Base-by-base conservation (phyloP, 1,140 invertebrate genomes). In the Lasaia peninsularis region DNA sequence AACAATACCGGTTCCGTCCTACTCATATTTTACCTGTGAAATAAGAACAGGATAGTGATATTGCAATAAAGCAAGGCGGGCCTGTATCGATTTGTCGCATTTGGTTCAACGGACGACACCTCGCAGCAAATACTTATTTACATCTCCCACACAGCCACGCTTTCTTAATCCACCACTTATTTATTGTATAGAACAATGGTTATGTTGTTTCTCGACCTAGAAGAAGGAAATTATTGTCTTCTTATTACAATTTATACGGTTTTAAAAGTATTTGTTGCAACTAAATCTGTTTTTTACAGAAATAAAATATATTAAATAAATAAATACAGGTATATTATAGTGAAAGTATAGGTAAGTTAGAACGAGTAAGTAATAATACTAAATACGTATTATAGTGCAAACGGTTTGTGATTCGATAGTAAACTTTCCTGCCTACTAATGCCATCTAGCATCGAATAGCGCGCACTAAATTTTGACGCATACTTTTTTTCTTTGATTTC, bases 21-120 rank as follows among this genome's bases (percentile, higher is more conserved):
- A 18, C 14, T 8, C 28, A 51, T 33, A 52, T 33, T 52, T 52
- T 52, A 52, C 50, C 50, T 52, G 50, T 31, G 16, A 51, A 51
- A 52, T 33, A 28, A 48, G 40, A 33, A 52, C 50, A 52, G 51
- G 51, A 52, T 52, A 52, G 51, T 52, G 31, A 52, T 52, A 52
- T 52, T 18, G 35, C 53, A 56, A 56, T 56, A 53, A 53, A 56
- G 14, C 53, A 40, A 32, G 51, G n/a, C 20, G 37, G 68, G 54
- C 51, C 34, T 61, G 35, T 76, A 78, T 80, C 71, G 75, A 78
- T 80, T 78, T 69, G 77, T 75, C 77, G 67, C 69, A 62, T 66
- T 63, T 70, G 65, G 67, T 63, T 69, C 67, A 70, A 65, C 63
- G 74, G 69, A 59, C 71, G 65, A 65, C 69, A 70, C 71, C 66